Conservation (phyloP, 2,797 vertebrate genomes). For the Silurus lanzhouensis region DNA sequence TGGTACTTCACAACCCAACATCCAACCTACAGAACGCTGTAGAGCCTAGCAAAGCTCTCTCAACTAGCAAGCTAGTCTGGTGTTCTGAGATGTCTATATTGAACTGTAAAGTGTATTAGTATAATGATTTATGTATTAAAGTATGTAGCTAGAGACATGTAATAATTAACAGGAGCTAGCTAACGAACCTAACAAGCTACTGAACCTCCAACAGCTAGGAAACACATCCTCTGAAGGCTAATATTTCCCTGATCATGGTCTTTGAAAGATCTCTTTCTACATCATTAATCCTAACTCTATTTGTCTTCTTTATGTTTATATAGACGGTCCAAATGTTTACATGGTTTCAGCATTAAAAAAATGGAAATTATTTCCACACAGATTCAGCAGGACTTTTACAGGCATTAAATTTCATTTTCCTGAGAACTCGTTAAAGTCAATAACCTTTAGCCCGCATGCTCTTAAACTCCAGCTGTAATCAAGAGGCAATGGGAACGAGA, state of each 20-base stretch:
- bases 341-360: neutral
- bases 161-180: neutral
- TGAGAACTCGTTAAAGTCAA: neutral
- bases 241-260: neutral
- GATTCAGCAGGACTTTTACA: neutral
- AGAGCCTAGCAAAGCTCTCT: neutral
- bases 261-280: neutral
- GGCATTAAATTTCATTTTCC: neutral
- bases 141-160: neutral
- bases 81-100: no score
- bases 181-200: neutral
- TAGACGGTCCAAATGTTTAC: neutral
- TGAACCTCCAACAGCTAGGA: neutral
- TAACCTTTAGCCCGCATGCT: neutral
- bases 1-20: neutral
- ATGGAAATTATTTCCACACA: neutral
- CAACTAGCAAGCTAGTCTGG: neutral
- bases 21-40: neutral
- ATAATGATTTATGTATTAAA: neutral
- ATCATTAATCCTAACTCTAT: neutral
- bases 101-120: neutral
- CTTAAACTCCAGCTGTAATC: neutral
- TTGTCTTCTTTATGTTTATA: neutral
- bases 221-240: neutral
- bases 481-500: neutral